phyloP scores from a whole-genome alignment of 35 echinoderm and acorn worm genomes.

The Patiria miniata region DNA sequence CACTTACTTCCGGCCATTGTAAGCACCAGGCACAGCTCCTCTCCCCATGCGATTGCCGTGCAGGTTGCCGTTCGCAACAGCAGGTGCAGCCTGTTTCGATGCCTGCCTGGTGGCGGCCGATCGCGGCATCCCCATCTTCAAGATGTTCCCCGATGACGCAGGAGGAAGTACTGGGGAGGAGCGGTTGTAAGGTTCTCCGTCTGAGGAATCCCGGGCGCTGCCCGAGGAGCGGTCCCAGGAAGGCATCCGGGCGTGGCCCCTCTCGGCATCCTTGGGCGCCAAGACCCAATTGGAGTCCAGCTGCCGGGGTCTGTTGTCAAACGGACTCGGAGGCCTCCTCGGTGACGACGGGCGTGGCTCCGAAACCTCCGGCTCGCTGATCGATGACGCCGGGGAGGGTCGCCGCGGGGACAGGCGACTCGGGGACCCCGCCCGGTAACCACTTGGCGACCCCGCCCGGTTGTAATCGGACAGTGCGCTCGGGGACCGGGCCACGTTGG shows the following conservation, averaged over 20 bases:
- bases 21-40: no score
- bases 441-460: background rate
- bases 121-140: background rate
- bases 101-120: background rate
- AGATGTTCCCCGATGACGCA: background rate
- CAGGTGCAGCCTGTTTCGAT: background rate
- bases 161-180: background rate
- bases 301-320: background rate
- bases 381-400: background rate
- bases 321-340: background rate
- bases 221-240: conserved; percentile 2
- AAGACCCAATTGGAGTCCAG: background rate
- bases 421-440: background rate
- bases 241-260: background rate
- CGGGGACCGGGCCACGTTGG: background rate
- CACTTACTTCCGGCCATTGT: no score
- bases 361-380: background rate
- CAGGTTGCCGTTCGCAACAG: background rate
- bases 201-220: background rate
- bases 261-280: no score
- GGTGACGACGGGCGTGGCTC: background rate
- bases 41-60: no score
- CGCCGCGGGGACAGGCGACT: background rate
- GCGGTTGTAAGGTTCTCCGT: background rate
- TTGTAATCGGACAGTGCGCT: background rate